Conservation (phyloP, 2,797 vertebrate species). For the Numenius phaeopus region DNA sequence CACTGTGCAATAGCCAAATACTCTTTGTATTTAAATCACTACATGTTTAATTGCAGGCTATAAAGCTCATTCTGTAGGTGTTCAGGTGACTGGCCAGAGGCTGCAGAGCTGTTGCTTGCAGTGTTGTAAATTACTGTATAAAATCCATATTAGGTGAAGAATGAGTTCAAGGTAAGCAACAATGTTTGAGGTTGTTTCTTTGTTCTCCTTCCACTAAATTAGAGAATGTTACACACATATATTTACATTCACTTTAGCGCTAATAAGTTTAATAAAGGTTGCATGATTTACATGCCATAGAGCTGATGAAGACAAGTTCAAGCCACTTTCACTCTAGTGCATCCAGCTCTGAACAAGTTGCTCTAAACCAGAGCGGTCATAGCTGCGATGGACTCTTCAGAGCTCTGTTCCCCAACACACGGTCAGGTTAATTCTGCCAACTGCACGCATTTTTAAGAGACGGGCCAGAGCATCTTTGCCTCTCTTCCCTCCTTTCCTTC, state of each 20-base stretch:
- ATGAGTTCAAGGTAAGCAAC: not conserved
- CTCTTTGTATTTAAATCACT: not conserved
- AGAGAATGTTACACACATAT: not conserved
- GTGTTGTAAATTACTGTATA: not conserved
- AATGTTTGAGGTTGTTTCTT: not conserved
- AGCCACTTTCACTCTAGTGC: not conserved
- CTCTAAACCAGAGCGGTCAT: fast-evolving
- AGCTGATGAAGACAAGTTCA: not conserved
- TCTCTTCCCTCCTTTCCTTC: not conserved
- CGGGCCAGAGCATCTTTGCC: not conserved
- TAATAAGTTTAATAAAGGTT: not conserved
- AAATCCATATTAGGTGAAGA: not conserved
- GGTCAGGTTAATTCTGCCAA: not conserved
- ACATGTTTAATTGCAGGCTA: not conserved
- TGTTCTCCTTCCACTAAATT: not conserved
- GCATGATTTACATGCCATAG: not conserved
- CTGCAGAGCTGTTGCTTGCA: not conserved
- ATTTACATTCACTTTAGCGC: not conserved
- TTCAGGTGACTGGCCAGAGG: not conserved
- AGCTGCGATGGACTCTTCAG: not conserved
- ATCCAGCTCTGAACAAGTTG: not conserved
- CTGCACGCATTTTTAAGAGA: not conserved
- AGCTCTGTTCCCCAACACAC: fast-evolving
- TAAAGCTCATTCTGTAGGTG: not conserved
- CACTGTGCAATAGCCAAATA: fast-evolving